phyloP scores from a whole-genome alignment of 2,888 invertebrate genomes.

The Trypoxylon attenuatum region DNA sequence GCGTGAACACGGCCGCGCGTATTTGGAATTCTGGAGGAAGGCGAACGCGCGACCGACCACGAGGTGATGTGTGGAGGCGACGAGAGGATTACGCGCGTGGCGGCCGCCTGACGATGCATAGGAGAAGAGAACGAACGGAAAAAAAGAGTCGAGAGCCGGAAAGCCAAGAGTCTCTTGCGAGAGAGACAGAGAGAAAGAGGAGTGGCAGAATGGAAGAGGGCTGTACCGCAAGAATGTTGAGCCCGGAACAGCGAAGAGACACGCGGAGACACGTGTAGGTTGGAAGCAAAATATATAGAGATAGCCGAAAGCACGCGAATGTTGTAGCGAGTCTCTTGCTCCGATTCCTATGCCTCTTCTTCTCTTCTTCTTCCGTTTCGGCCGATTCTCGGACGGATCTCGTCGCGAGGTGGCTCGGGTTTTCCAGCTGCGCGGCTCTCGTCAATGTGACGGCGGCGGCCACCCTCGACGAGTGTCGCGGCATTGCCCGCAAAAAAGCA shows the following conservation, averaged over 20 bases:
- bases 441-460: constrained; percentile 70
- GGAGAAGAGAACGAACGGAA: constrained; percentile 37
- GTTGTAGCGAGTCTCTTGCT: constrained; percentile 23
- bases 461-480: constrained; percentile 66
- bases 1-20: constrained; percentile 22
- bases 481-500: constrained; percentile 54
- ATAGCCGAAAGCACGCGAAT: constrained; percentile 52
- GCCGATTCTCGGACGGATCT: too few relatives aligned
- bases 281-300: constrained; percentile 60
- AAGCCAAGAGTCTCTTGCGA: too few relatives aligned
- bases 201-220: constrained; percentile 20
- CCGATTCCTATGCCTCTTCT: constrained; percentile 14
- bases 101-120: constrained; percentile 41
- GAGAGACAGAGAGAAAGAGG: too few relatives aligned
- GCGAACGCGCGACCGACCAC: constrained; percentile 2
- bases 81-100: constrained; percentile 65
- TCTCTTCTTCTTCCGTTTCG: constrained; percentile 7
- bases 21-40: constrained; percentile 14
- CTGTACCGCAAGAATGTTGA: constrained; percentile 63
- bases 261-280: constrained; percentile 71
- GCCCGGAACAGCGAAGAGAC: constrained; percentile 65
- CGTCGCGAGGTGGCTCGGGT: constrained; percentile 50
- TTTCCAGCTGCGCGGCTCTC: constrained; percentile 73
- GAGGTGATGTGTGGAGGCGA: constrained; percentile 50
- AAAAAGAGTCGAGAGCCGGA: background rate